A percentile compares a stretch with the other conserved stretches of the same genome.
phyloP scores from a whole-genome alignment of 92 coral and sea anemone species.

The Paragorgia papillata region DNA sequence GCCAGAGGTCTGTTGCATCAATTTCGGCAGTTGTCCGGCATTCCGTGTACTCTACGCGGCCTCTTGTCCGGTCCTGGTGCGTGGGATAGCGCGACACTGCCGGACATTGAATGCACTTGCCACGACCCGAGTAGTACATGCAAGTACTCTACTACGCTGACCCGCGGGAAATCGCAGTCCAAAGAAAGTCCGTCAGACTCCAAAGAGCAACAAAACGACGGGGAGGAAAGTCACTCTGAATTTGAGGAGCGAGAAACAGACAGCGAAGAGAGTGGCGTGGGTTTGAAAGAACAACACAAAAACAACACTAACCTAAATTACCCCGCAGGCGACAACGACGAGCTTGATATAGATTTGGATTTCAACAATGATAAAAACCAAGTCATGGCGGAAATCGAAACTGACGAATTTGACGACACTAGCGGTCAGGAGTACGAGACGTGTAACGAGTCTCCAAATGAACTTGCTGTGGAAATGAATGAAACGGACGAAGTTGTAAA shows the following conservation, averaged over 20 bases:
- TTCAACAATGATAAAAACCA: neutral
- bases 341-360: neutral
- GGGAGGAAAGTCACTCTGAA: neutral
- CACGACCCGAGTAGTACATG: slow-evolving; percentile 37
- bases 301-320: too few species aligned
- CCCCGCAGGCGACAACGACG: too few species aligned
- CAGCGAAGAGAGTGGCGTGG: neutral
- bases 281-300: neutral
- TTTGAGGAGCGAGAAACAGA: neutral
- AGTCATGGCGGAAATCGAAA: neutral
- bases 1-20: slow-evolving; percentile 85
- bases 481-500: neutral
- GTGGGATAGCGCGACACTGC: slow-evolving; percentile 98
- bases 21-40: slow-evolving; percentile 90
- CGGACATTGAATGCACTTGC: slow-evolving; percentile 88
- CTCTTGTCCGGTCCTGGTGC: slow-evolving; percentile 93
- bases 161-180: neutral
- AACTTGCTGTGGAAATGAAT: neutral
- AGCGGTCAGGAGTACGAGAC: slow-evolving; percentile 2
- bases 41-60: slow-evolving; percentile 92
- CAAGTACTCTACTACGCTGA: neutral
- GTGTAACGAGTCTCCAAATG: neutral
- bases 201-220: neutral
- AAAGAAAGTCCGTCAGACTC: neutral
- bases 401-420: neutral